Evolutionary conservation across 1,140 invertebrate species (phyloP).

Genomic region (Sogatella furcifera): DNA sequence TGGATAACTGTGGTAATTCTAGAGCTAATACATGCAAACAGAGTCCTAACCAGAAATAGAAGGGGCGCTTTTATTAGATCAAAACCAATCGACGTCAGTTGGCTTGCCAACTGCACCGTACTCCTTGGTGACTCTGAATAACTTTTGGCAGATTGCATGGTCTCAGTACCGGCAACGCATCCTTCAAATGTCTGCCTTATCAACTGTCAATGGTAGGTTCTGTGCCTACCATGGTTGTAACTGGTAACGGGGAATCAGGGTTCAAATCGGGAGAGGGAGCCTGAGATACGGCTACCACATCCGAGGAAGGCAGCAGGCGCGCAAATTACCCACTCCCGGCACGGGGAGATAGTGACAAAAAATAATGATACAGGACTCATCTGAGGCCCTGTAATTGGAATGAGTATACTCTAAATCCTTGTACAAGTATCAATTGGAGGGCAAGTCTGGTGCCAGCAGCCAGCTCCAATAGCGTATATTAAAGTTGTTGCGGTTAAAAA

Average conservation of each 20-base stretch:
- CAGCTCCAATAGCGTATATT: slow-evolving; percentile 83
- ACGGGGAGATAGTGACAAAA: slow-evolving; percentile 75
- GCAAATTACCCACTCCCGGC: slow-evolving; percentile 24
- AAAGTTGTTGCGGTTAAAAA: slow-evolving; percentile 73
- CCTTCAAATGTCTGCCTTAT: slow-evolving; percentile 23
- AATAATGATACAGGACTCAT: slow-evolving; percentile 76
- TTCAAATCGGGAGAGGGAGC: slow-evolving; percentile 43
- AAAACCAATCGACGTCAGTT: slow-evolving; percentile 44
- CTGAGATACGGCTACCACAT: slow-evolving; percentile 53
- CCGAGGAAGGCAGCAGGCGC: slow-evolving; percentile 59
- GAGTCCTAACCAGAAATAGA: slow-evolving; percentile 50
- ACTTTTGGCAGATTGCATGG: slow-evolving; percentile 60
- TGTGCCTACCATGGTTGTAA: too few species aligned
- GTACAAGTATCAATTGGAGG: slow-evolving; percentile 79
- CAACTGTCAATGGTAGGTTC: too few species aligned
- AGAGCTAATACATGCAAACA: slow-evolving; percentile 73
- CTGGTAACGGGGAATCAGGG: too few species aligned
- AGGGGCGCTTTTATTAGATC: slow-evolving; percentile 63
- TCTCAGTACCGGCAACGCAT: slow-evolving; percentile 27
- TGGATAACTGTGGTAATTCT: slow-evolving; percentile 35
- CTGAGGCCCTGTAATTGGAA: slow-evolving; percentile 73
- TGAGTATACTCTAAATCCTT: slow-evolving; percentile 83
- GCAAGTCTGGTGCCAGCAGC: slow-evolving; percentile 86
- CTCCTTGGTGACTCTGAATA: slow-evolving; percentile 68
- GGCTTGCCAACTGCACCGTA: slow-evolving; percentile 40